Percentiles rank a stretch among this genome's conserved stretches.
These are phyloP conservation scores for Sarcoramphus papa DNA, from an alignment of 2,797 vertebrate species.

Conservation along the genomic window DNA sequence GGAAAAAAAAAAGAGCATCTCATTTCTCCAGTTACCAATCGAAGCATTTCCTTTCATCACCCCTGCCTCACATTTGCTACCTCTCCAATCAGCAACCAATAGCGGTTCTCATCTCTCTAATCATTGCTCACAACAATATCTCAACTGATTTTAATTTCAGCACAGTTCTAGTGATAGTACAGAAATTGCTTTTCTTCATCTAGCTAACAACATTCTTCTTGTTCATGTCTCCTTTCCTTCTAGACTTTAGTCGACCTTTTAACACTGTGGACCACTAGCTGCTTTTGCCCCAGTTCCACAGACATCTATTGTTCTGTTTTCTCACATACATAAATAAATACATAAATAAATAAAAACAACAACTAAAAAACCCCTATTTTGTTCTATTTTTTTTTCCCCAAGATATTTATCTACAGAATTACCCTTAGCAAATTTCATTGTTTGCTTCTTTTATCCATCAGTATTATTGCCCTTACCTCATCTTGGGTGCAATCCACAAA, in stretches of 20 bases:
- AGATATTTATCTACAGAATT: neutral
- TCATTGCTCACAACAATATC: neutral
- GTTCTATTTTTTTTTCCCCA: neutral
- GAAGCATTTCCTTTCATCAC: neutral
- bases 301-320: neutral
- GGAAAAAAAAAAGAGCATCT: neutral
- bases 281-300: neutral
- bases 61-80: neutral
- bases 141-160: constrained; percentile 16
- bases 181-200: neutral
- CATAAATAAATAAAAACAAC: neutral
- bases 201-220: neutral
- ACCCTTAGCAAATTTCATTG: neutral
- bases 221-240: neutral
- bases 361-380: fast-evolving
- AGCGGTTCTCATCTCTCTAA: neutral
- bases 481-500: neutral
- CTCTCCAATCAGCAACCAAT: neutral
- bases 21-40: neutral
- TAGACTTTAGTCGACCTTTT: neutral
- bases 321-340: neutral
- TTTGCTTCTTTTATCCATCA: neutral
- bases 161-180: neutral
- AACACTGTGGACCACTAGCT: neutral
- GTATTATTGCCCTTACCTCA: neutral